These are phyloP conservation scores for Strigops habroptila DNA, from an alignment of 2,113 vertebrate genomes.

Conservation along the genomic window DNA sequence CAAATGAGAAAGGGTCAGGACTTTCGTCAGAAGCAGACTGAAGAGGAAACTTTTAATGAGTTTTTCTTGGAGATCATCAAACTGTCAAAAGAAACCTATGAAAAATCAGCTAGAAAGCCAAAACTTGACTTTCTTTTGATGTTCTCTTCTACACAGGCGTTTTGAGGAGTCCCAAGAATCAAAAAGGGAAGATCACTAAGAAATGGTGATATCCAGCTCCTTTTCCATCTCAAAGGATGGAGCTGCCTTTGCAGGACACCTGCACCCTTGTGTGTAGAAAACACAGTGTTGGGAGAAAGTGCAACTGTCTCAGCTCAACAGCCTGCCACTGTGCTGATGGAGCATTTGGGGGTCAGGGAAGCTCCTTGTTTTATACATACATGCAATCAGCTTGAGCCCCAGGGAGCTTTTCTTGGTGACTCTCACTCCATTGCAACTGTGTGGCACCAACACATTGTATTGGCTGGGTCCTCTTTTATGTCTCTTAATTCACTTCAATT, in stretches of 20 bases:
- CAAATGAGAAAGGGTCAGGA: constrained; percentile 12
- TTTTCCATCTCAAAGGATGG: neutral
- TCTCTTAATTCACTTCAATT: neutral
- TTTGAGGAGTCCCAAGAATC: neutral
- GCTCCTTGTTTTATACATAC: neutral
- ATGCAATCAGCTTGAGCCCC: neutral
- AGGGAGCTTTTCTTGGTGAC: neutral
- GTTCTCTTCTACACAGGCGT: neutral
- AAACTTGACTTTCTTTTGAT: neutral
- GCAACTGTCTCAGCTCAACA: neutral
- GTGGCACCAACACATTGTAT: neutral
- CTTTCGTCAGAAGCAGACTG: neutral
- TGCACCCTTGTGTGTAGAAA: neutral
- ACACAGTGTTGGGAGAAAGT: neutral
- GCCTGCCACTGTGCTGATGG: neutral
- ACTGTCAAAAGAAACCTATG: neutral
- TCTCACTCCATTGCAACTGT: neutral
- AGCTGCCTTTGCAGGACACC: neutral
- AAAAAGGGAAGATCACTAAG: neutral
- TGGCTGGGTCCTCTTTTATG: neutral
- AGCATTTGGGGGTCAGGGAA: neutral
- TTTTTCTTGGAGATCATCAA: neutral
- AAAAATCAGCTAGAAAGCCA: neutral
- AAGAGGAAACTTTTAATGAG: constrained; percentile 5
- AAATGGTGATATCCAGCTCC: neutral